Conservation (phyloP, 2,888 invertebrate species). For the Metallyticus violacea region DNA sequence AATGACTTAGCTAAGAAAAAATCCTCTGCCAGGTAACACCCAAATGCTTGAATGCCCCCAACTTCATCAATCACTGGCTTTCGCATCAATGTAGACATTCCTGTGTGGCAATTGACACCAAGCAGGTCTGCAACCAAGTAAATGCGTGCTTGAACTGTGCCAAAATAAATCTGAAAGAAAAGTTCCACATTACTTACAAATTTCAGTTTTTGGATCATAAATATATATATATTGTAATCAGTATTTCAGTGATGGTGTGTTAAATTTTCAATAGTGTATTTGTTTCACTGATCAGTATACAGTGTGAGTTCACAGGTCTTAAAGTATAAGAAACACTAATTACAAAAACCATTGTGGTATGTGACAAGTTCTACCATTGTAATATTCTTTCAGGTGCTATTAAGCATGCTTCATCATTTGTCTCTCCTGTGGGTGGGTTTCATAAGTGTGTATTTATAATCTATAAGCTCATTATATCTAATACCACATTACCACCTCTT, state of each 20-base stretch:
- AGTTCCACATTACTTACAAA: not conserved
- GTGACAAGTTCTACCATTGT: too few species aligned
- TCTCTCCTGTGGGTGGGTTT: too few species aligned
- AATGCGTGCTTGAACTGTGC: conserved; percentile 93
- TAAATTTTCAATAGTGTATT: not conserved
- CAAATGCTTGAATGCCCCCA: conserved; percentile 89
- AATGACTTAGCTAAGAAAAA: conserved; percentile 94
- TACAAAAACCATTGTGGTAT: too few species aligned
- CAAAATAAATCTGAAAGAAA: conserved; percentile 78
- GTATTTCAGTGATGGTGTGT: not conserved
- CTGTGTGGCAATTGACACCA: conserved; percentile 94
- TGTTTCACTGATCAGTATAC: not conserved
- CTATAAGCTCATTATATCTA: too few species aligned
- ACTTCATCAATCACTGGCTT: conserved; percentile 85
- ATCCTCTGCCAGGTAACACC: conserved; percentile 95
- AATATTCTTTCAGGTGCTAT: too few species aligned
- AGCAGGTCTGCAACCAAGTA: conserved; percentile 90
- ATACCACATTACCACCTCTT: too few species aligned
- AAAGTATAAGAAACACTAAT: too few species aligned
- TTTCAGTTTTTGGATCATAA: not conserved
- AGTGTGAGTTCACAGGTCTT: not conserved
- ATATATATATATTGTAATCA: not conserved
- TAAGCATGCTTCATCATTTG: too few species aligned
- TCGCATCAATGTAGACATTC: conserved; percentile 94
- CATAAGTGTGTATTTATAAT: too few species aligned